Evolutionary conservation across 2,797 vertebrate genomes (phyloP).

Genomic region (Hafferia zeledoni): DNA sequence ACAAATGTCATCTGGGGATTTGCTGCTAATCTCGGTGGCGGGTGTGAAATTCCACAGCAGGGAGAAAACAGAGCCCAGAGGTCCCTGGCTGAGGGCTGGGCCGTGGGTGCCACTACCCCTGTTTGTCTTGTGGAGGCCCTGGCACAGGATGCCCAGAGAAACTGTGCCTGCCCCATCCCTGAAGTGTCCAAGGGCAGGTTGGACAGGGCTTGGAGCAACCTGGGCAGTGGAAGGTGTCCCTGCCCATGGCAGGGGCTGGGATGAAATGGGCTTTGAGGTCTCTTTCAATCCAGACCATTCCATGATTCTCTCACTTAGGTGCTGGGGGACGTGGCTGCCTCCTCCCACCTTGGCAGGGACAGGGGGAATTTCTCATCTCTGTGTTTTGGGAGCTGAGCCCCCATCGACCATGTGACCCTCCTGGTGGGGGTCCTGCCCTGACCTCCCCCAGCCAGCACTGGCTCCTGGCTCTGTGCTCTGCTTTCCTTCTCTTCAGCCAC

Average conservation of each 20-base stretch:
- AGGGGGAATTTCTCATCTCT: background rate
- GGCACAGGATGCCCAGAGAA: background rate
- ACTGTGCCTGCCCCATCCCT: background rate
- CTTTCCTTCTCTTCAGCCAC: background rate
- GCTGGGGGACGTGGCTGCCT: background rate
- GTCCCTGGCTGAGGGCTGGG: background rate
- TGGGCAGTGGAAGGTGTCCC: background rate
- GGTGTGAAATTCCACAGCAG: constrained; percentile 67
- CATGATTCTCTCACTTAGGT: background rate
- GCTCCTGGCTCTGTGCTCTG: background rate
- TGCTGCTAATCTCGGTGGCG: constrained; percentile 38
- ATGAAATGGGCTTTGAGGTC: background rate
- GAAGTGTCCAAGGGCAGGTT: background rate
- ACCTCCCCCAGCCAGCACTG: background rate
- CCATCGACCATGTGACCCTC: rapidly evolving
- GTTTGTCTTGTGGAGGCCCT: background rate
- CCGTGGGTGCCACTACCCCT: background rate
- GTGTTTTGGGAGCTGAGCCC: background rate
- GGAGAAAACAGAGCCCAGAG: background rate
- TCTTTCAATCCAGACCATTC: background rate
- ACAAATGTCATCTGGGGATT: constrained; percentile 44
- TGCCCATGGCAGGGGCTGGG: background rate
- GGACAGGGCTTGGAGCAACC: rapidly evolving
- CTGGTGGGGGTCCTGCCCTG: rapidly evolving
- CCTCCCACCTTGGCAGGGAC: rapidly evolving